Conservation (phyloP, 1,140 invertebrate species). For the Atopsyche davidsoni region DNA sequence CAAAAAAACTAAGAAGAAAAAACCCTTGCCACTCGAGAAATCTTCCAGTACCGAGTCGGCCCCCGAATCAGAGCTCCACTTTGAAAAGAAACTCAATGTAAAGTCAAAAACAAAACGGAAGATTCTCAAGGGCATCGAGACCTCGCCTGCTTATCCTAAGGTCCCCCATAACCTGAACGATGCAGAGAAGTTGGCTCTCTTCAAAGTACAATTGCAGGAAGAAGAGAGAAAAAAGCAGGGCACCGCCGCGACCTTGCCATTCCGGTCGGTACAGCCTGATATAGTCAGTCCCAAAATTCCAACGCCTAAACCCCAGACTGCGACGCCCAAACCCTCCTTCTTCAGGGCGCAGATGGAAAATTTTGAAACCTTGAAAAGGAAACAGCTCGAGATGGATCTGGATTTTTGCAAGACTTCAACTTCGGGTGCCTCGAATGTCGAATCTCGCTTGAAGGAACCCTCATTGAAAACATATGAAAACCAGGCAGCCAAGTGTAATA, state of each 20-base stretch:
- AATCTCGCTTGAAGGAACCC: neutral
- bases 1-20: conserved; percentile 9
- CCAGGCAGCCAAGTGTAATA: too few relatives aligned
- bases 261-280: too few relatives aligned
- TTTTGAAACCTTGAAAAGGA: conserved; percentile 9
- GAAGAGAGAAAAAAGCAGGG: too few relatives aligned
- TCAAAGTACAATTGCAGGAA: too few relatives aligned
- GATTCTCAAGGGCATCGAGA: neutral
- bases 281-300: too few relatives aligned
- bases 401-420: neutral
- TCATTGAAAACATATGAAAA: conserved; percentile 6
- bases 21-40: neutral
- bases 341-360: conserved; percentile 17
- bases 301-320: too few relatives aligned
- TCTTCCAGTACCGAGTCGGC: neutral
- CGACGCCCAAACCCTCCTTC: conserved; percentile 2
- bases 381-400: conserved; percentile 6
- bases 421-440: neutral
- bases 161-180: too few relatives aligned
- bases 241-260: too few relatives aligned
- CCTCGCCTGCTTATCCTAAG: too few relatives aligned
- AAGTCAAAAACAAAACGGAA: neutral
- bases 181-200: too few relatives aligned
- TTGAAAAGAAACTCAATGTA: neutral
- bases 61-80: neutral